Base-by-base conservation (phyloP, 2,113 vertebrate genomes). In the Lasiurus cinereus region DNA sequence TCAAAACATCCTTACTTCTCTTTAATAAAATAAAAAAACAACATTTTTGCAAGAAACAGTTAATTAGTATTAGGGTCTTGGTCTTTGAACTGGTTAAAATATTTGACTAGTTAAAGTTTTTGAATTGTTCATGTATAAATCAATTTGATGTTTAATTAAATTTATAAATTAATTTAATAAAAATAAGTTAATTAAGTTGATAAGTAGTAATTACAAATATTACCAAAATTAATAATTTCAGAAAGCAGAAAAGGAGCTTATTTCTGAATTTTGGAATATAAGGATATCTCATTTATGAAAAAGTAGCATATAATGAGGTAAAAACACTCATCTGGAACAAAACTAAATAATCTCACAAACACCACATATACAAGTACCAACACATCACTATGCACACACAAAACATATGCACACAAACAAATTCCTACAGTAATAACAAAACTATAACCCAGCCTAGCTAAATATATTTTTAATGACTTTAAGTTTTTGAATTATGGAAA, bases 391-490 rank as follows among this genome's bases (percentile, higher is more conserved):
- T 29, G 19, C 46, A 67, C 10, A 27, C 48, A 31, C 14, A 78
- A n/a, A 77, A 70, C 33, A 72, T 13, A 52, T 5, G 0, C 31
- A 36, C 62, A 59, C 39, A 73, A 27, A 24, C 24, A 29, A 64
- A 80, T 21, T 43, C 13, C 72, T 11, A 64, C 19, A 77, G 6
- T 8, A 73, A 29, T 29, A 67, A 88, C 29, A 77, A 83, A 52
- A 56, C 33, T 64, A 39, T 73, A 78, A 78, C 8, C 77, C 7
- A 36, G 19, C 8, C 21, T 78, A 56, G 33, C 14, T 83, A 88
- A 88, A 92, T 33, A 59, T 46, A 86, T 29, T 84, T 91, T 77
- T 91, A 86, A 62, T 88, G 12, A 14, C 31, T 86, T 79, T 36
- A 33, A 15, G 2, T 56, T 66, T 86, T 39, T 66, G 48, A 21